These are phyloP conservation scores for Busseola fusca DNA, from an alignment of 2,888 invertebrate genomes.

Conservation along the genomic window DNA sequence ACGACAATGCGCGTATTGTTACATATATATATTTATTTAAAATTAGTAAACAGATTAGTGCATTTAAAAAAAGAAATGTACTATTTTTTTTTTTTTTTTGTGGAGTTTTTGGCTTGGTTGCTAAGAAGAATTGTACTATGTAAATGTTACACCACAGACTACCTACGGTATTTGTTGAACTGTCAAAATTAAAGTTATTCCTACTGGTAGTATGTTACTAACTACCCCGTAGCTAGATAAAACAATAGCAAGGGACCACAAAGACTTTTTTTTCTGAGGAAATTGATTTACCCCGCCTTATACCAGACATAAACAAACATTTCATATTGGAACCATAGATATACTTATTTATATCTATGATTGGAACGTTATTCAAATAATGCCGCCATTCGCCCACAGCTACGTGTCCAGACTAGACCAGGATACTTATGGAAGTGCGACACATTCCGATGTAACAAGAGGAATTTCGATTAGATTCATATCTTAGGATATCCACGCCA, in stretches of 20 bases:
- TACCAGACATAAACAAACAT: constrained; percentile 5
- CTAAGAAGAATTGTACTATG: no score
- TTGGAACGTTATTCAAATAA: constrained; percentile 12
- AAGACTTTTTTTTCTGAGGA: not conserved
- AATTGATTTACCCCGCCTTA: not conserved
- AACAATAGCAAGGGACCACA: not conserved
- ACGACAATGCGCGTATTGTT: no score
- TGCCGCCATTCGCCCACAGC: not conserved
- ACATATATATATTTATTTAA: no score
- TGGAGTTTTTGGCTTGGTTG: no score
- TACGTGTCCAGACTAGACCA: constrained; percentile 2
- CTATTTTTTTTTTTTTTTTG: no score
- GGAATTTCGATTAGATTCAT: not conserved
- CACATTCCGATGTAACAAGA: not conserved
- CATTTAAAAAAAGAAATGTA: no score
- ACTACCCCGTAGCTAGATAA: not conserved
- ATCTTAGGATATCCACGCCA: no score
- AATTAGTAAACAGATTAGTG: no score
- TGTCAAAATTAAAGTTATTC: not conserved
- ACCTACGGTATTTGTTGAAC: not conserved
- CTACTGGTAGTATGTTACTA: not conserved
- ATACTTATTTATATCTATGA: not conserved
- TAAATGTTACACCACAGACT: no score
- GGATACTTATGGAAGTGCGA: constrained; percentile 10
- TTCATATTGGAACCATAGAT: constrained; percentile 7